Base-by-base conservation (phyloP, 2,888 invertebrate species). In the Tipula confusa region DNA sequence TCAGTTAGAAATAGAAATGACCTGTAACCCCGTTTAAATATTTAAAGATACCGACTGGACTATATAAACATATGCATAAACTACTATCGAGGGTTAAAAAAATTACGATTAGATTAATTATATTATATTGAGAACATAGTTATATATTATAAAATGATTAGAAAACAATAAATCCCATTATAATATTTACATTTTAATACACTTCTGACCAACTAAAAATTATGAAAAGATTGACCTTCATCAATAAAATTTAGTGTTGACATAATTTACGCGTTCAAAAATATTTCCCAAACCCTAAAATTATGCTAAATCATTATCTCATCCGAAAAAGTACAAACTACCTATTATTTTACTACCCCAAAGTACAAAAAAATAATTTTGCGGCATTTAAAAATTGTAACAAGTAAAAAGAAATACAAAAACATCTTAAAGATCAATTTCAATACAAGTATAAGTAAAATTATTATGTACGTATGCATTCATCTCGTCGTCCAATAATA, bases 401-500 rank as follows among this genome's bases (percentile, higher is more conserved):
- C n/a, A n/a, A n/a, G n/a, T n/a, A 64, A 64, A 64, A 64, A 64
- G 24, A 18, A 64, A 64, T 64, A 24, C 7, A 2, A 24, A 64
- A 24, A 64, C 9, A 3, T 64, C 43, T 43, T 43, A 43, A 43
- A 43, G 64, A 64, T 64, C 64, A 64, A 64, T 64, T 64, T 64
- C 64, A 64, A 64, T 43, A 43, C 15, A n/a, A n/a, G 7, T 33
- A 6, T 36, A 43, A 43, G 43, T 5, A 43, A 43, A 43, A 43
- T 11, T 43, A 43, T 43, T 43, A 15, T 24, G 1, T 64, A 64
- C 24, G 24, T n/a, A n/a, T n/a, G 24, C 2, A 64, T 64, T 64
- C 64, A 64, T 24, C 64, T 64, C 64, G 24, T 64, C 64, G 24
- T 64, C 64, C 64, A 64, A 64, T 64, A 64, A 64, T 64, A 64